Conservation (phyloP, 1,140 invertebrate species). For the Drosophila prosaltans region DNA sequence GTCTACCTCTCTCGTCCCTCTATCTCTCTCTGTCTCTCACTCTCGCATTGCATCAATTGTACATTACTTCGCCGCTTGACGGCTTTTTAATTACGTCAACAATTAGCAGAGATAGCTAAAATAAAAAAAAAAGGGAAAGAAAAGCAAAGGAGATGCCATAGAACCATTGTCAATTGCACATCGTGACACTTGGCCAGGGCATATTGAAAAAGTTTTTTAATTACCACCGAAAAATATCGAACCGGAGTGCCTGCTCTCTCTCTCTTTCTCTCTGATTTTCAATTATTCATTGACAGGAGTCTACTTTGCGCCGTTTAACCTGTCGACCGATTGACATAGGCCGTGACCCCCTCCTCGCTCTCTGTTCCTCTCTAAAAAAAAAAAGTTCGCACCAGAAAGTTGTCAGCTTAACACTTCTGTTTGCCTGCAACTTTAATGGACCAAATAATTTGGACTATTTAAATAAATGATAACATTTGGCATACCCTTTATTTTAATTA, state of each 20-base stretch:
- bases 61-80: slow-evolving; percentile 70
- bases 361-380: slow-evolving; percentile 13
- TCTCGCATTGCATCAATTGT: slow-evolving; percentile 62
- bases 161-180: slow-evolving; percentile 50
- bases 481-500: neutral
- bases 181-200: slow-evolving; percentile 33
- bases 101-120: slow-evolving; percentile 66
- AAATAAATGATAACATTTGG: slow-evolving; percentile 8
- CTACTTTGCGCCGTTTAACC: slow-evolving; percentile 62
- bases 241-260: slow-evolving; percentile 14
- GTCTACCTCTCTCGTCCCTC: slow-evolving; percentile 13
- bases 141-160: neutral
- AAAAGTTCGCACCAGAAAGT: slow-evolving; percentile 28
- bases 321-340: slow-evolving; percentile 66
- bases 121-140: slow-evolving; percentile 31
- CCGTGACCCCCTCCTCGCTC: neutral
- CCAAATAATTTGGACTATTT: slow-evolving; percentile 9
- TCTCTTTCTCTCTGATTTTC: slow-evolving; percentile 49
- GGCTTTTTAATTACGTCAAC: slow-evolving; percentile 79
- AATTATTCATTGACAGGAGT: slow-evolving; percentile 73
- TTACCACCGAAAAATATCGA: slow-evolving; percentile 59
- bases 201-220: slow-evolving; percentile 73
- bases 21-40: neutral
- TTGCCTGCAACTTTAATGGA: slow-evolving; percentile 37
- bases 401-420: slow-evolving; percentile 39